These are phyloP conservation scores for Tenthredo notha DNA, from an alignment of 2,888 invertebrate species.

Conservation along the genomic window DNA sequence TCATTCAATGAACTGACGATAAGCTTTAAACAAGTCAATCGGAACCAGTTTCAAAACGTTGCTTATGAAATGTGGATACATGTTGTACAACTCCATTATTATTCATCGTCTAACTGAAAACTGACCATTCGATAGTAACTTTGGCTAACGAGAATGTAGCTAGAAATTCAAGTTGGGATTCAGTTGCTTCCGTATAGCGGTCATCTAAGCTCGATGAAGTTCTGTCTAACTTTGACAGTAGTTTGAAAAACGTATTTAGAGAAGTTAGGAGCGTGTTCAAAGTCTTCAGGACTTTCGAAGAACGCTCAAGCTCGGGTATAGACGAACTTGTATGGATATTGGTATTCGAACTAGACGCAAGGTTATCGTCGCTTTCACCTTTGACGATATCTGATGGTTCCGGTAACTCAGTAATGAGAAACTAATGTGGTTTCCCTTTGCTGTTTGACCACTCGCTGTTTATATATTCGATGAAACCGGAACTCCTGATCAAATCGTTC, in stretches of 20 bases:
- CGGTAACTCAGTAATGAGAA: not conserved
- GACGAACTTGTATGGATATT: not conserved
- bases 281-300: not conserved
- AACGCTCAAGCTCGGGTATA: not conserved
- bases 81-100: not conserved
- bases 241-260: not conserved
- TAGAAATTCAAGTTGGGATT: not conserved
- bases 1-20: not conserved
- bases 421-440: not conserved
- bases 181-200: not conserved
- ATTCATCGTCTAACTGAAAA: no score
- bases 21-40: not conserved
- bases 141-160: not conserved
- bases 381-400: not conserved
- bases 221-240: not conserved
- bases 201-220: not conserved
- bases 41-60: not conserved
- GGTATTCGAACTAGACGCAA: not conserved
- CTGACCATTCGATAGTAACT: conserved; percentile 1
- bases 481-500: not conserved
- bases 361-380: not conserved
- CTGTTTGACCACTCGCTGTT: not conserved
- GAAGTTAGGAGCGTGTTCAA: not conserved
- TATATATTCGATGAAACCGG: not conserved
- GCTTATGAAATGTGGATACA: not conserved